Percentiles rank a stretch among this genome's conserved stretches.
These are phyloP conservation scores for Ophion costatus DNA, from an alignment of 2,888 invertebrate genomes.

Conservation along the genomic window DNA sequence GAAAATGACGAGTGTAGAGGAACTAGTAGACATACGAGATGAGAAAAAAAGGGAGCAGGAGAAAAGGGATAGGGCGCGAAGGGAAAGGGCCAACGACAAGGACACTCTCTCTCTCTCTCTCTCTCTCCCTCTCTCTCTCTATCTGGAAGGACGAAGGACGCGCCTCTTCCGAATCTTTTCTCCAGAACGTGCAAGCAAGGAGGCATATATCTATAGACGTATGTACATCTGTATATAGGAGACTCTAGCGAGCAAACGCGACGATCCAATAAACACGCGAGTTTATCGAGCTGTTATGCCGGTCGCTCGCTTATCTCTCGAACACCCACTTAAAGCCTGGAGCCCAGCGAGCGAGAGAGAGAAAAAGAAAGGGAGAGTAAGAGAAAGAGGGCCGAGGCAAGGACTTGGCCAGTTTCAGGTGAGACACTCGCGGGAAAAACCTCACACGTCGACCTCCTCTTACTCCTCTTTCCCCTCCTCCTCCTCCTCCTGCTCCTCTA, in stretches of 20 bases:
- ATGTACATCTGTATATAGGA: constrained; percentile 20
- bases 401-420: constrained; percentile 58
- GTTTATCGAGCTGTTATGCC: constrained; percentile 82
- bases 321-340: constrained; percentile 82
- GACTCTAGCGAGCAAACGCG: constrained; percentile 61
- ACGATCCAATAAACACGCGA: constrained; percentile 81
- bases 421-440: constrained; percentile 77
- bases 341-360: constrained; percentile 50
- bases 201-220: constrained; percentile 15
- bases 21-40: constrained; percentile 29
- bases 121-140: background rate
- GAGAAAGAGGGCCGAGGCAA: constrained; percentile 9
- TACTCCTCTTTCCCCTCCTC: constrained; percentile 16
- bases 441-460: constrained; percentile 77
- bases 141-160: constrained; percentile 22
- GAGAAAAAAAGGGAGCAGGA: constrained; percentile 44
- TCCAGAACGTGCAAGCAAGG: constrained; percentile 30
- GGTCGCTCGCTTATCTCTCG: constrained; percentile 80
- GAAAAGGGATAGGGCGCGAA: constrained; percentile 25
- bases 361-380: constrained; percentile 17
- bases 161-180: constrained; percentile 23
- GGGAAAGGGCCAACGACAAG: constrained; percentile 14
- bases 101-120: background rate
- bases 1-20: constrained; percentile 5
- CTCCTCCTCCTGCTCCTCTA: background rate